Percentiles rank a stretch among this genome's conserved stretches.
phyloP scores from a whole-genome alignment of 2,797 vertebrate genomes.

The Hirundo rustica region DNA sequence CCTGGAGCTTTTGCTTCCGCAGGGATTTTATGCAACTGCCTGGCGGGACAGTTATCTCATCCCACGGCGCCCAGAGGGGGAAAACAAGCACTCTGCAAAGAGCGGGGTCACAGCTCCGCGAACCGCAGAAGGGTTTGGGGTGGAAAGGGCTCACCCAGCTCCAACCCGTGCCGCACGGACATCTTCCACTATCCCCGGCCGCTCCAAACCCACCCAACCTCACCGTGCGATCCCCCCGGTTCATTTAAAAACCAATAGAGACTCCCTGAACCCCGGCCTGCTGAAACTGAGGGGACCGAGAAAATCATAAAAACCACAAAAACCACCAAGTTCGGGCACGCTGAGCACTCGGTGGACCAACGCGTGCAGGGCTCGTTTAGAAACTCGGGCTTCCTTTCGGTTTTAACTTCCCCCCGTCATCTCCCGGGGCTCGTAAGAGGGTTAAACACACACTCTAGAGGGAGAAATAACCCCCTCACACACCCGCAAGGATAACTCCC shows the following conservation, averaged over 20 bases:
- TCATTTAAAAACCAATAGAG: background rate
- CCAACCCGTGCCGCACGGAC: background rate
- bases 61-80: fast-evolving
- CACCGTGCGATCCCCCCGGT: fast-evolving
- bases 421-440: background rate
- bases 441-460: no score
- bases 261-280: background rate
- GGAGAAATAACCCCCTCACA: fast-evolving
- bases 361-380: background rate
- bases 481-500: fast-evolving
- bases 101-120: fast-evolving
- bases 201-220: background rate
- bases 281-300: fast-evolving
- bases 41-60: background rate
- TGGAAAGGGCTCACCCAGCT: background rate
- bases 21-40: background rate
- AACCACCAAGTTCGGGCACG: fast-evolving
- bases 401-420: background rate
- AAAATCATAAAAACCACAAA: background rate
- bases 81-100: background rate
- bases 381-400: background rate
- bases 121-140: fast-evolving
- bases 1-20: background rate
- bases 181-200: fast-evolving
- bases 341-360: background rate